Evolutionary conservation across 2,888 invertebrate genomes (phyloP).

Genomic region (Scotopteryx bipunctaria): DNA sequence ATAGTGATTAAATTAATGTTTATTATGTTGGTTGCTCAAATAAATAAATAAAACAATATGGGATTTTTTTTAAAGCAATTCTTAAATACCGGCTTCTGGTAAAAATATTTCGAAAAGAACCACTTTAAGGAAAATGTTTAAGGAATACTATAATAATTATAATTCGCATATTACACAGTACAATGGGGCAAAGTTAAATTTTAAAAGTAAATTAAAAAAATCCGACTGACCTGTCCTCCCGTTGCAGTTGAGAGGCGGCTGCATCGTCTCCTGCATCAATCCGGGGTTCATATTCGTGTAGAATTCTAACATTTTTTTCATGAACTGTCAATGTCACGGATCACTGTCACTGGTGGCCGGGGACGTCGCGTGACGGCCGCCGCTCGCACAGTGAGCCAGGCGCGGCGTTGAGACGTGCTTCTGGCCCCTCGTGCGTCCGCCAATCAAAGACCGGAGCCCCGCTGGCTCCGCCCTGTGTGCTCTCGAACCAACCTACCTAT

Average conservation of each 20-base stretch:
- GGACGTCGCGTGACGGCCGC: constrained; percentile 49
- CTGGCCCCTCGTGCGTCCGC: constrained; percentile 53
- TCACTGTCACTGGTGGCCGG: constrained; percentile 40
- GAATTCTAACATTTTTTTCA: constrained; percentile 86
- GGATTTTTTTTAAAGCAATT: no score
- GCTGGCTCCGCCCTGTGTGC: constrained; percentile 60
- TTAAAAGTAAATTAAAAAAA: neutral
- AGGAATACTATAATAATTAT: no score
- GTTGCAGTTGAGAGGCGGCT: constrained; percentile 84
- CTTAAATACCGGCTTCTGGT: no score
- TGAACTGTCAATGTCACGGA: constrained; percentile 46
- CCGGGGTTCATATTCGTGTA: constrained; percentile 85
- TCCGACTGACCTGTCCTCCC: constrained; percentile 85
- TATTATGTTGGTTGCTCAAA: no score
- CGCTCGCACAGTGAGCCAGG: constrained; percentile 57
- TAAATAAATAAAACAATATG: no score
- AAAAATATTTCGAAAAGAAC: no score
- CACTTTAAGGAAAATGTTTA: no score
- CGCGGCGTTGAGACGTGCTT: constrained; percentile 36
- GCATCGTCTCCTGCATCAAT: constrained; percentile 83
- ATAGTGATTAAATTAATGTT: no score
- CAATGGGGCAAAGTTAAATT: no score
- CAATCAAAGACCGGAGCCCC: constrained; percentile 57
- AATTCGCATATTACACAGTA: no score
- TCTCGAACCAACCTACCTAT: constrained; percentile 69